Conservation (phyloP, 2,113 vertebrate genomes). For the Tragelaphus buxtoni region DNA sequence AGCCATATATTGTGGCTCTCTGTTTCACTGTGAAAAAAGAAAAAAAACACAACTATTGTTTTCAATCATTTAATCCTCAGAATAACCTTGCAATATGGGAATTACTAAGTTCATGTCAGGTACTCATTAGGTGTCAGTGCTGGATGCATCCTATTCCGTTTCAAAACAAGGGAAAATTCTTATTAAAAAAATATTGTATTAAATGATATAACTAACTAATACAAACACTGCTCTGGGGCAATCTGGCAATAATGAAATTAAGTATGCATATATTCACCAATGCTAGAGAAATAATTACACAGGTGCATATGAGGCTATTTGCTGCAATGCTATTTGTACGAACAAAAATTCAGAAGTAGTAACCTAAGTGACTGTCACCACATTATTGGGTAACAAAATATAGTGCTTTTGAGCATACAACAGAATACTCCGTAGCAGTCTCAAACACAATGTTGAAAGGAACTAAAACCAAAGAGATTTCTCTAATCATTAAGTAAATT, state of each 20-base stretch:
- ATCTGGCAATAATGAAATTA: constrained; percentile 9
- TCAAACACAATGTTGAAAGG: neutral
- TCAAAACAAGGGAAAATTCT: neutral
- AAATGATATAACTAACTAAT: neutral
- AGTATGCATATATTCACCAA: neutral
- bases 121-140: neutral
- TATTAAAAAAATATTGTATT: neutral
- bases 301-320: neutral
- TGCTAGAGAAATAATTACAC: neutral
- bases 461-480: constrained; percentile 8
- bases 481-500: neutral
- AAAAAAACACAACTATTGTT: neutral
- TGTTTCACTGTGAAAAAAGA: neutral
- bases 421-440: neutral
- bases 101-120: neutral
- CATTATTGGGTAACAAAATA: neutral
- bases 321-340: neutral
- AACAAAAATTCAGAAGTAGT: neutral
- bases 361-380: neutral
- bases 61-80: constrained; percentile 31
- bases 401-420: neutral
- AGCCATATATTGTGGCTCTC: neutral
- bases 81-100: neutral
- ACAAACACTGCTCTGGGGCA: neutral
- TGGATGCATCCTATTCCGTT: neutral